These are phyloP conservation scores for Acrossocheilus wenchowensis DNA, from an alignment of 2,797 vertebrate species.

Conservation along the genomic window DNA sequence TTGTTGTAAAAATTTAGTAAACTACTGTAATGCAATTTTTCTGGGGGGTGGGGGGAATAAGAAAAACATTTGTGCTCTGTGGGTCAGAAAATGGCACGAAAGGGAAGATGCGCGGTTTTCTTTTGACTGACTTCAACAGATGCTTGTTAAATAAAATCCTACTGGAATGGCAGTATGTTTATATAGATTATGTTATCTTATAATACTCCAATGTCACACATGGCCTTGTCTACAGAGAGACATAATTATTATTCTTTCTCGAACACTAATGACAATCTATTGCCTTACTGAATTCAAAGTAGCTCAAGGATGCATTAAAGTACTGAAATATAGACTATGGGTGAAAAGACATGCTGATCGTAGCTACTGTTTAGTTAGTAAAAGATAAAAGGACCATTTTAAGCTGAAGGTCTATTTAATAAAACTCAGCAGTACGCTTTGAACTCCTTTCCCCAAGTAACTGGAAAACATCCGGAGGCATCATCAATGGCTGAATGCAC, in stretches of 20 bases:
- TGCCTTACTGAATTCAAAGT: conserved; percentile 13
- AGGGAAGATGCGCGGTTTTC: background rate
- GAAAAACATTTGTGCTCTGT: background rate
- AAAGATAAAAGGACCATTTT: conserved; percentile 1
- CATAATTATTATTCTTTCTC: background rate
- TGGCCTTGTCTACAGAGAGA: conserved; percentile 9
- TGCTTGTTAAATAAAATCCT: background rate
- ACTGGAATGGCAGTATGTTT: background rate
- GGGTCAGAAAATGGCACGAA: background rate
- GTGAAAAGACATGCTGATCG: background rate
- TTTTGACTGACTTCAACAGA: conserved; percentile 6
- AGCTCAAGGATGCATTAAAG: conserved; percentile 16
- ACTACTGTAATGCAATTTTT: background rate
- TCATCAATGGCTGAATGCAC: conserved; percentile 11
- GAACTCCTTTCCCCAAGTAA: background rate
- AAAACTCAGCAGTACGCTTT: background rate
- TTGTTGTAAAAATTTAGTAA: background rate
- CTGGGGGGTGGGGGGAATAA: too few relatives aligned
- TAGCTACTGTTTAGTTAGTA: background rate
- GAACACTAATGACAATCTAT: background rate
- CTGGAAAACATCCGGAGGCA: background rate
- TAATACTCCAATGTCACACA: background rate
- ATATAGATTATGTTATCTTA: background rate
- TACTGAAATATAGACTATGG: background rate
- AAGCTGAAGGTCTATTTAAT: conserved; percentile 11